A percentile compares a stretch with the other conserved stretches of the same genome.
These are phyloP conservation scores for Melanchra persicariae DNA, from an alignment of 2,888 invertebrate species.

Conservation along the genomic window DNA sequence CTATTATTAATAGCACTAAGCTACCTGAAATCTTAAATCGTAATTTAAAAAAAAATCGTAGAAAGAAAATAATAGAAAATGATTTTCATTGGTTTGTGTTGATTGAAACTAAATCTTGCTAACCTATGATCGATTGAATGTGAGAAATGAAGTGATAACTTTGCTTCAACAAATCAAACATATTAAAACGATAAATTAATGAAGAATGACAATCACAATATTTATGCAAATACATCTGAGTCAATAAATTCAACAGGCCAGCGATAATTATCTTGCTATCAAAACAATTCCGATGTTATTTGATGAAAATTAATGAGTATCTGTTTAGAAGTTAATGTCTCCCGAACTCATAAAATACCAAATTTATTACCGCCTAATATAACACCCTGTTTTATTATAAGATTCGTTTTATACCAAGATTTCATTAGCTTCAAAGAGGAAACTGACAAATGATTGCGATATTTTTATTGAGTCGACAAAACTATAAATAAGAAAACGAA, in stretches of 20 bases:
- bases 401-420: slow-evolving; percentile 16
- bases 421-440: slow-evolving; percentile 19
- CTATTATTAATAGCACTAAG: not conserved
- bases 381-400: slow-evolving; percentile 36
- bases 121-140: not conserved
- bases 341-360: slow-evolving; percentile 65
- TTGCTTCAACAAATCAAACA: slow-evolving; percentile 22
- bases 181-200: slow-evolving; percentile 33
- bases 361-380: slow-evolving; percentile 64
- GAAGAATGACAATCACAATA: slow-evolving; percentile 41
- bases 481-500: slow-evolving; percentile 37
- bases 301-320: slow-evolving; percentile 68
- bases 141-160: slow-evolving; percentile 26
- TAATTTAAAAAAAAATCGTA: too few relatives aligned
- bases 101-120: not conserved
- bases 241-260: slow-evolving; percentile 55
- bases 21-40: not conserved
- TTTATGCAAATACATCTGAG: slow-evolving; percentile 42
- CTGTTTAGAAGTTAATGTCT: slow-evolving; percentile 65
- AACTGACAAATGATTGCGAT: slow-evolving; percentile 51
- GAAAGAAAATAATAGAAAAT: not conserved
- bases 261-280: slow-evolving; percentile 62
- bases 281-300: slow-evolving; percentile 67
- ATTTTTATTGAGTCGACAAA: slow-evolving; percentile 42
- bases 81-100: not conserved